A percentile compares a stretch with the other conserved stretches of the same genome.
Conservation (phyloP, 2,113 vertebrate species). For the Pontoporia blainvillei region DNA sequence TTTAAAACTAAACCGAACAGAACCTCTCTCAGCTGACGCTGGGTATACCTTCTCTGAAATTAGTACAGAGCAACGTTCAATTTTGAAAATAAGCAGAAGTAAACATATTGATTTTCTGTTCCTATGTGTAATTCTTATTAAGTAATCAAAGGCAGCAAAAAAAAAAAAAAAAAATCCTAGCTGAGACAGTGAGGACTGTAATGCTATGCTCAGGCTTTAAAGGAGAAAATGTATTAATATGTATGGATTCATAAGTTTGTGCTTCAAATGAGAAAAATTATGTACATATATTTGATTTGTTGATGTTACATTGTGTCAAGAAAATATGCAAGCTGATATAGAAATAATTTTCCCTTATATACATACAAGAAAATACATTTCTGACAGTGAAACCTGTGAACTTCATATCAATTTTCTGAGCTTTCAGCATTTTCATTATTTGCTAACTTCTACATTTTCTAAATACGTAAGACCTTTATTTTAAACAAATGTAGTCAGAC, state of each 20-base stretch:
- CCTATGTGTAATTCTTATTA: conserved; percentile 74
- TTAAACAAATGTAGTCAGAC: conserved; percentile 12
- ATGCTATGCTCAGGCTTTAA: conserved; percentile 39
- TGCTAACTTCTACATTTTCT: not conserved
- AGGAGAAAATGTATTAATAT: not conserved
- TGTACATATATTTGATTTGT: conserved; percentile 17
- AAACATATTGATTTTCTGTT: conserved; percentile 79
- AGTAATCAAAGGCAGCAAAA: conserved; percentile 68
- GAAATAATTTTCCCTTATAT: conserved; percentile 25
- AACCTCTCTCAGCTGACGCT: conserved; percentile 74
- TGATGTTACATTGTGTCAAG: conserved; percentile 29
- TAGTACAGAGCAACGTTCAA: conserved; percentile 77
- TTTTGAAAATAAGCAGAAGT: conserved; percentile 78
- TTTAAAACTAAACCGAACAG: conserved; percentile 67
- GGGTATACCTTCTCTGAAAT: conserved; percentile 71
- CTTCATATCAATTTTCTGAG: not conserved
- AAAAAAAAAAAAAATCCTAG: not conserved
- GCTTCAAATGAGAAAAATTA: conserved; percentile 15
- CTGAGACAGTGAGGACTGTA: conserved; percentile 59
- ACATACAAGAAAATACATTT: not conserved
- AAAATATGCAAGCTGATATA: conserved; percentile 44
- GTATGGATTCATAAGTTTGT: conserved; percentile 36
- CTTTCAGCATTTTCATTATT: conserved; percentile 34
- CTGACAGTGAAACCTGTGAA: conserved; percentile 9
- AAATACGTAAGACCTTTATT: not conserved